Percentiles rank a stretch among this genome's conserved stretches.
Evolutionary conservation across 2,888 invertebrate genomes (phyloP).

Genomic region (Limenitis arthemis): DNA sequence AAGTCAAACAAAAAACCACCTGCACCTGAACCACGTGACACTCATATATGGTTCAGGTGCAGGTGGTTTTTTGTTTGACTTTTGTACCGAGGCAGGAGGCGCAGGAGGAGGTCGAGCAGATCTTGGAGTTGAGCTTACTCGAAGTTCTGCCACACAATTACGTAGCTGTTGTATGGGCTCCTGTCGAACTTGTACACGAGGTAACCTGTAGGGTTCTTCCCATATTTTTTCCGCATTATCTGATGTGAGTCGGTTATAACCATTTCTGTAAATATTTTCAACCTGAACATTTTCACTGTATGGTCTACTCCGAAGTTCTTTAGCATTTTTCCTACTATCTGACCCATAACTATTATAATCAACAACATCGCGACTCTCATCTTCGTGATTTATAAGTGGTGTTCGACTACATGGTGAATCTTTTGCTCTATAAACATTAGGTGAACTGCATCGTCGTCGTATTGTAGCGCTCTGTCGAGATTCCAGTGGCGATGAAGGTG

Average conservation of each 20-base stretch:
- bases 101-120: slow-evolving; percentile 54
- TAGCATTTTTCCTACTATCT: slow-evolving; percentile 47
- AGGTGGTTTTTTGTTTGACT: slow-evolving; percentile 43
- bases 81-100: slow-evolving; percentile 38
- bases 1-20: not conserved
- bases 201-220: slow-evolving; percentile 63
- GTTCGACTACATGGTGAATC: slow-evolving; percentile 46
- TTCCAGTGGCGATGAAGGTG: slow-evolving; percentile 57
- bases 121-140: slow-evolving; percentile 59
- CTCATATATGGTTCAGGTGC: slow-evolving; percentile 59
- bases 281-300: slow-evolving; percentile 65
- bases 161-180: slow-evolving; percentile 57
- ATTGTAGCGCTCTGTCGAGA: slow-evolving; percentile 51
- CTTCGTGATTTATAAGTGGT: slow-evolving; percentile 50
- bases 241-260: slow-evolving; percentile 47
- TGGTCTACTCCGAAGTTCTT: slow-evolving; percentile 51
- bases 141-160: slow-evolving; percentile 56
- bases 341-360: slow-evolving; percentile 50
- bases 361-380: slow-evolving; percentile 57
- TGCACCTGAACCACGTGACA: slow-evolving; percentile 50
- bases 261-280: slow-evolving; percentile 54
- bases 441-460: slow-evolving; percentile 59
- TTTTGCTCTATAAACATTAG: slow-evolving; percentile 57
- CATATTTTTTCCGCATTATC: slow-evolving; percentile 49
- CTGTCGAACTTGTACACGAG: slow-evolving; percentile 53